A percentile compares a stretch with the other conserved stretches of the same genome.
Evolutionary conservation across 1,140 invertebrate genomes (phyloP).

Genomic region (Apis dorsata): DNA sequence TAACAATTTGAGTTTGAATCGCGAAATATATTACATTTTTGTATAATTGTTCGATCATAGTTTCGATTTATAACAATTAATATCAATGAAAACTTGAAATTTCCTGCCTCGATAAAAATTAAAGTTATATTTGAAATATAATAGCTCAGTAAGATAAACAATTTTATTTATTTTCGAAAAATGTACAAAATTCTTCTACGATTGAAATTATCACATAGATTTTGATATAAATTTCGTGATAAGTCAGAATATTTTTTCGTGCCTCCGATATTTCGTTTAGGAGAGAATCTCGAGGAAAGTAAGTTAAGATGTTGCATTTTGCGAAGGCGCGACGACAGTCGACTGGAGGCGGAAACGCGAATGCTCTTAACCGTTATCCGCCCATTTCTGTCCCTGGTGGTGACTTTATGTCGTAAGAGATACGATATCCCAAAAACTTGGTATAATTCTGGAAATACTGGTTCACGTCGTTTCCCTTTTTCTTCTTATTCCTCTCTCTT

Average conservation of each 20-base stretch:
- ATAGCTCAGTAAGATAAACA: no score
- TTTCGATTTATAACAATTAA: no score
- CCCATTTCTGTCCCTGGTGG: background rate
- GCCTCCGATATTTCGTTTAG: background rate
- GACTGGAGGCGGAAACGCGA: constrained; percentile 17
- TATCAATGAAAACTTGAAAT: no score
- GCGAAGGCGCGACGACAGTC: background rate
- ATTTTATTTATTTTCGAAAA: background rate
- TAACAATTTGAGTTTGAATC: no score
- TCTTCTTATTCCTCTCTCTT: background rate
- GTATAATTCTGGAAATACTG: constrained; percentile 53
- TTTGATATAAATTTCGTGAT: background rate
- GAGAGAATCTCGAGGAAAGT: background rate
- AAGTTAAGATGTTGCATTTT: constrained; percentile 38
- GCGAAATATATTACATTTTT: no score
- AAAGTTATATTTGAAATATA: no score
- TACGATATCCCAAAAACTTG: constrained; percentile 50
- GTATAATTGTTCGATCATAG: no score
- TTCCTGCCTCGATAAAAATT: no score
- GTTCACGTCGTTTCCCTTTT: background rate
- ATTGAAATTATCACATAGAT: background rate
- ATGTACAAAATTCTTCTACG: background rate
- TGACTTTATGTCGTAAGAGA: constrained; percentile 37
- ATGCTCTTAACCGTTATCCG: constrained; percentile 1
- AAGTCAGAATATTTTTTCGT: no score